A percentile compares a stretch with the other conserved stretches of the same genome.
Conservation (phyloP, 2,113 vertebrate genomes). For the Mesoclemmys tuberculata region DNA sequence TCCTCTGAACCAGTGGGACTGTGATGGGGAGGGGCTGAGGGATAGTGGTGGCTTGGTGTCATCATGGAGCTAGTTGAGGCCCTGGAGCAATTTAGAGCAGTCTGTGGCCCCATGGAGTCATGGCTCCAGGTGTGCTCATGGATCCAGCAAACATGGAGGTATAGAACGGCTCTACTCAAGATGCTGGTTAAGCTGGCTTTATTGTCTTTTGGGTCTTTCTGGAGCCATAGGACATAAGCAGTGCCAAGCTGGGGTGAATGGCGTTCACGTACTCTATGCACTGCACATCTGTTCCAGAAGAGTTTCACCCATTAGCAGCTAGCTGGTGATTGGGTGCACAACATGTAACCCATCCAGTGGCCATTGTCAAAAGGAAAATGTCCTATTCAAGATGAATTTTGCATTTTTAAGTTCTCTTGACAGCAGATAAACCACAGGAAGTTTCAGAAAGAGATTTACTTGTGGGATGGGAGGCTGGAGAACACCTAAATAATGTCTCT, state of each 20-base stretch:
- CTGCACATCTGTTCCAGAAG: background rate
- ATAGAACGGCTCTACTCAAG: background rate
- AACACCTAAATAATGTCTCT: slow-evolving; percentile 2
- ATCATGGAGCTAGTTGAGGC: background rate
- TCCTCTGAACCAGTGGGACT: background rate
- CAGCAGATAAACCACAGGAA: too few relatives aligned
- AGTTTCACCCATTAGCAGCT: background rate
- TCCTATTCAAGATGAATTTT: background rate
- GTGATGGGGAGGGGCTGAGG: background rate
- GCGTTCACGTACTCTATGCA: too few relatives aligned
- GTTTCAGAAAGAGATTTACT: background rate
- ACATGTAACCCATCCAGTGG: fast-evolving
- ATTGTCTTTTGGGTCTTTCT: background rate
- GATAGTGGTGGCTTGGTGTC: background rate
- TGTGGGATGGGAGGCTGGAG: background rate
- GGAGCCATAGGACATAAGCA: background rate
- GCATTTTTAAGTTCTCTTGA: slow-evolving; percentile 28
- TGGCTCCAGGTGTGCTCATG: background rate
- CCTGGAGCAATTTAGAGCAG: background rate
- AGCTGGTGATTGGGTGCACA: background rate
- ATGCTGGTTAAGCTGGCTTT: background rate
- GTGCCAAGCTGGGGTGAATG: fast-evolving
- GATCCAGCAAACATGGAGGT: background rate
- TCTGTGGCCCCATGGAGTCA: background rate
- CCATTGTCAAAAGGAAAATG: background rate